Conservation (phyloP, 2,888 invertebrate genomes). For the Smittia aterrima region DNA sequence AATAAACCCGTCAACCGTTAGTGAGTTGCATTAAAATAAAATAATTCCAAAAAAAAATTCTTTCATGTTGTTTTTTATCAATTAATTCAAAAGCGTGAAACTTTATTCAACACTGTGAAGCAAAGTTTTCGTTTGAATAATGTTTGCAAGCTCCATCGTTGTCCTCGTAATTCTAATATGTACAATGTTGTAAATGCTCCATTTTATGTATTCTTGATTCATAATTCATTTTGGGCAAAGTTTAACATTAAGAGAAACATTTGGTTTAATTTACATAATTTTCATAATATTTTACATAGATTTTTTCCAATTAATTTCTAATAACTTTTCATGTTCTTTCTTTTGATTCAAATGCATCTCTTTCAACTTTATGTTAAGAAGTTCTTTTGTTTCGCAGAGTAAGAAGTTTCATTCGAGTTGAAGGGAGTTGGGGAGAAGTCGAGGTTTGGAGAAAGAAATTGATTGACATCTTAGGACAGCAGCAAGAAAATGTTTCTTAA, state of each 20-base stretch:
- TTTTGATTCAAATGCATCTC: constrained; percentile 37
- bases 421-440: neutral
- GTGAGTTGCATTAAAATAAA: constrained; percentile 35
- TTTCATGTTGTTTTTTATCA: constrained; percentile 13
- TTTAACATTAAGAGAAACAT: constrained; percentile 36
- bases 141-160: neutral
- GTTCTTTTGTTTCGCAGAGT: neutral
- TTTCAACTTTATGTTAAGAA: neutral
- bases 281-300: neutral
- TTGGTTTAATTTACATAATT: constrained; percentile 7
- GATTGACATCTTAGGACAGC: too few relatives aligned
- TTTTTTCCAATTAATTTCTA: constrained; percentile 7
- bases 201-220: constrained; percentile 6
- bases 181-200: constrained; percentile 3
- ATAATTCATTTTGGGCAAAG: neutral
- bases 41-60: constrained; percentile 13
- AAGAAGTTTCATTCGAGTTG: neutral
- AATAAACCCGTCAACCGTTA: constrained; percentile 42
- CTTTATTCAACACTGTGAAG: neutral
- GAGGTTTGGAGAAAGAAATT: neutral
- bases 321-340: constrained; percentile 16
- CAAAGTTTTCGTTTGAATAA: neutral
- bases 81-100: constrained; percentile 27
- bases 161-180: constrained; percentile 1
- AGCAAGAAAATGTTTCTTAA: too few relatives aligned